These are phyloP conservation scores for Perccottus glenii DNA, from an alignment of 2,113 vertebrate species.

Conservation along the genomic window DNA sequence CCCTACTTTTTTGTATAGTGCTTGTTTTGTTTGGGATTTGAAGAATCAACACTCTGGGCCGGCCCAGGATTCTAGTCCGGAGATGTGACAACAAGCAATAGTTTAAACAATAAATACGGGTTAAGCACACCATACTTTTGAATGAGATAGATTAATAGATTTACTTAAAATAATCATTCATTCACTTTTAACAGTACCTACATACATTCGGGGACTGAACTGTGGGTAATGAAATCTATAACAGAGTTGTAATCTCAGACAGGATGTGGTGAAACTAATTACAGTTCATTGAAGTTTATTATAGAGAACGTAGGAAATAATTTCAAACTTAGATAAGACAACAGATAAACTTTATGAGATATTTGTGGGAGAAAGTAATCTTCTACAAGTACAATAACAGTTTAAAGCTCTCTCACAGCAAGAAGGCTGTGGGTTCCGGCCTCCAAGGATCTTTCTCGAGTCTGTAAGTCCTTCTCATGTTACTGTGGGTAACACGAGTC, in stretches of 20 bases:
- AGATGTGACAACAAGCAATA: not conserved
- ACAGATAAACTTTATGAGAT: too few species aligned
- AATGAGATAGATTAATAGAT: too few species aligned
- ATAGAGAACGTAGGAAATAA: too few species aligned
- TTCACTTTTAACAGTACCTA: not conserved
- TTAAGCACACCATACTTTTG: not conserved
- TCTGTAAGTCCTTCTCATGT: too few species aligned
- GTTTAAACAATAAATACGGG: not conserved
- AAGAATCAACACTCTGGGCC: constrained; percentile 39
- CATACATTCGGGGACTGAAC: not conserved
- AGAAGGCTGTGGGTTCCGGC: too few species aligned
- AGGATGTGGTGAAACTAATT: constrained; percentile 2
- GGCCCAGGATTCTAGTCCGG: constrained; percentile 26
- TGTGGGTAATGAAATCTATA: not conserved
- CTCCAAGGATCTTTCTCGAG: too few species aligned
- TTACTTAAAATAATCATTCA: not conserved
- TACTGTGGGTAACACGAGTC: too few species aligned
- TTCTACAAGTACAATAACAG: too few species aligned
- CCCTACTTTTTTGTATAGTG: constrained; percentile 2
- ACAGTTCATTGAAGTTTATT: not conserved
- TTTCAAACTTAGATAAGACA: too few species aligned
- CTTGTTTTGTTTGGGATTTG: constrained; percentile 44
- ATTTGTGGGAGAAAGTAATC: too few species aligned
- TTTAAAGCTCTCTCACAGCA: too few species aligned
- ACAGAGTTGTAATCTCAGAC: not conserved